phyloP scores from a whole-genome alignment of 2,113 vertebrate genomes.

The Rhinopomastus cyanomelas region DNA sequence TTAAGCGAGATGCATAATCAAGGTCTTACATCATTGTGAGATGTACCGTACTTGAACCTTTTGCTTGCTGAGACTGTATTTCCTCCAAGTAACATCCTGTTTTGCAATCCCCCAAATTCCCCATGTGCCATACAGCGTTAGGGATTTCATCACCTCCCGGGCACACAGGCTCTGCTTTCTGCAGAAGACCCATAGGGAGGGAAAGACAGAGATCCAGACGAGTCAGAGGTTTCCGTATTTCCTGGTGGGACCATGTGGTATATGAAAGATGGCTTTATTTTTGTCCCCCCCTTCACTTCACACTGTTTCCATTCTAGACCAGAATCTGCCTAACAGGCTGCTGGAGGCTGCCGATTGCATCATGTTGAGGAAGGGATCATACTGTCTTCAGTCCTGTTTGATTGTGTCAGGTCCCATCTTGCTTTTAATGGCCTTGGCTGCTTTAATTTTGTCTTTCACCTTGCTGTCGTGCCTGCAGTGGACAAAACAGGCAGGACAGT shows the following conservation, averaged over 20 bases:
- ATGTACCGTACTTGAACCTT: slow-evolving; percentile 68
- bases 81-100: slow-evolving; percentile 68
- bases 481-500: not conserved
- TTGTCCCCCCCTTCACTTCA: not conserved
- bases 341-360: slow-evolving; percentile 23
- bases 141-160: slow-evolving; percentile 46
- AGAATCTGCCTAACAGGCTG: not conserved
- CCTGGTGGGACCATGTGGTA: slow-evolving; percentile 55
- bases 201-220: slow-evolving; percentile 21
- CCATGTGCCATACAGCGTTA: slow-evolving; percentile 40
- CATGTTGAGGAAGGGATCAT: not conserved
- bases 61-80: slow-evolving; percentile 59
- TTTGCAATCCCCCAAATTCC: slow-evolving; percentile 62
- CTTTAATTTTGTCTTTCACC: not conserved
- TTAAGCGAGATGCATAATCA: slow-evolving; percentile 63
- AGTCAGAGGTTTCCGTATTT: slow-evolving; percentile 54
- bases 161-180: slow-evolving; percentile 31
- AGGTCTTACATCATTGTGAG: slow-evolving; percentile 64
- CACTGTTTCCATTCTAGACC: slow-evolving; percentile 22
- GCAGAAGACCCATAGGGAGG: slow-evolving; percentile 29
- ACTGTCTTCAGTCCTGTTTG: not conserved
- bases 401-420: not conserved
- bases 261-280: slow-evolving; percentile 61
- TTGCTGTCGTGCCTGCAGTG: not conserved
- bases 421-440: not conserved